Evolutionary conservation across 2,113 vertebrate species (phyloP), one percentile per base, ranked within the genome.

Genomic region (Halcyon malimbica): DNA sequence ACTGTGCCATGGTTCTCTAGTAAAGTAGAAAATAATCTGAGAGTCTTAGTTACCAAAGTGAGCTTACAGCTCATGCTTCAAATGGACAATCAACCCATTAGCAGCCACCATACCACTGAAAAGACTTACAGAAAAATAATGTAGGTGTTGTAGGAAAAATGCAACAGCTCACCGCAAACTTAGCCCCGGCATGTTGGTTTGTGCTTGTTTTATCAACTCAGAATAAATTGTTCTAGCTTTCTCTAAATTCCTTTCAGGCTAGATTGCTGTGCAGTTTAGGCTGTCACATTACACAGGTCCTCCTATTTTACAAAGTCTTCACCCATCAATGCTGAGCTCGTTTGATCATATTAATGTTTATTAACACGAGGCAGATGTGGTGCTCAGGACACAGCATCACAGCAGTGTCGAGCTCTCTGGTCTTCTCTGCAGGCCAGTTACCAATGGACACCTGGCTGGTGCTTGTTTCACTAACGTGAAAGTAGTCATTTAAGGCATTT

Each of bases 391-490:
- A 13, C 28, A 67, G 31, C 73, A 77, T 26, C 1, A 0, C 8
- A 16, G 5, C 0, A 0, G 6, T 2, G 29, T 10, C 37, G 18
- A n/a, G 31, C 37, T 31, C 73, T 42, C 37, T 15, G 3, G n/a
- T 12, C 50, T 44, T 57, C 68, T 56, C 42, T 35, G 26, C 57
- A 39, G 54, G 19, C 29, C 78, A 10, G 17, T 25, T 29, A 60
- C 25, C 39, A 17, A 1, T 1, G 35, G 23, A 2, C 24, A 13
- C 16, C 26, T 16, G 13, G 33, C 8, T 9, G 23, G 23, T 21
- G 26, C 46, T 64, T 20, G 41, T 29, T 68, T 68, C 82, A 35
- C 4, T 2, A 12, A 29, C 0, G 1, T 33, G 44, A 26, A 59
- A 31, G 29, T 18, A 13, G 8, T 26, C 13, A 42, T 91, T 75